Base-by-base conservation (phyloP, 2,888 invertebrate species). In the Melanostoma scalare region DNA sequence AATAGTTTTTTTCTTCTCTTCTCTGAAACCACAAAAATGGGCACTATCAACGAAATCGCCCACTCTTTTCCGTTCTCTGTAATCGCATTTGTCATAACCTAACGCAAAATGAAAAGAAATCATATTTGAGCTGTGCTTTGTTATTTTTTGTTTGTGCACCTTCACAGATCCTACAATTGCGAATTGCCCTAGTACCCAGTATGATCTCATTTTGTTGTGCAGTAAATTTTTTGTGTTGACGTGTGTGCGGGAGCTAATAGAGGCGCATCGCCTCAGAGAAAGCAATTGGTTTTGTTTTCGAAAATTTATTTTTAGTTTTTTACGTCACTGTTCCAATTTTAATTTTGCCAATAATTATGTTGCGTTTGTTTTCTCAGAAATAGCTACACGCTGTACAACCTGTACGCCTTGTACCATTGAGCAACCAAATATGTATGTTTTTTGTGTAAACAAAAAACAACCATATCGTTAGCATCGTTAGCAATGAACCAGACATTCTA, bases 261-360 rank as follows among this genome's bases (percentile, higher is more conserved):
- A 38, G 3, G 8, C 10, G 58, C 63, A 40, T 42, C 69, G 52
- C 69, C 42, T 36, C 53, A 68, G 67, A 44, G 52, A 69, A 82
- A 82, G 77, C 65, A 44, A 52, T 67, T 20, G 38, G 30, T 36
- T 63, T 61, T 53, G 56, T 35, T 60, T 53, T 50, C 4, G 20
- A 20, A 20, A 6, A 38, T 58, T 71, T 84, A 84, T 84, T 84
- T 79, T 71, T 79, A 79, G 61, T 60, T 30, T 60, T 75, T 84
- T 79, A 75, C 84, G 84, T 84, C 84, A 84, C 50, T 71, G 69
- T 69, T 80, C 48, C 35, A 52, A 58, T 80, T 80, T 52, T 31
- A 44, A 40, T 20, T 56, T 50, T 55, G 44, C 44, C 77, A 77
- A 72, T 61, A n/a, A 42, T 3, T 52, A 4, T 72, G 44, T 53